Base-by-base conservation (phyloP, 2,888 invertebrate genomes). In the Dynastes tityus region DNA sequence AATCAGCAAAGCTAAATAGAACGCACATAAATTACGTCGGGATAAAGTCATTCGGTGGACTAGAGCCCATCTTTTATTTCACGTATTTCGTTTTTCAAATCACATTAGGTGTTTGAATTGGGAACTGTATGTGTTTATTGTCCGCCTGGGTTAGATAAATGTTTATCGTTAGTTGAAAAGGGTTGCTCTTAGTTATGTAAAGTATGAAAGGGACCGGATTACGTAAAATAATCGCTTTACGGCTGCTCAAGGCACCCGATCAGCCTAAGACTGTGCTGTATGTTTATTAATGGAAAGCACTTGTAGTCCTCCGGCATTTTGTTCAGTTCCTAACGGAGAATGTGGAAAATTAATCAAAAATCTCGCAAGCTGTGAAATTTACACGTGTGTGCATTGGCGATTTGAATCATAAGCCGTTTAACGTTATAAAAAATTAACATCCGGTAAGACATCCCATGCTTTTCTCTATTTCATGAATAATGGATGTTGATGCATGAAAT, bases 401-500 rank as follows among this genome's bases (percentile, higher is more conserved):
- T 22, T 55, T 16, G 22, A 55, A 55, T 55, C 9, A 22, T 55
- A 55, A 22, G 22, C 22, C 55, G 55, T 55, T 22, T 55, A 22
- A 51, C 13, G 27, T 9, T 29, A 51, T 29, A 22, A 68, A 51
- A 51, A 68, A 68, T 40, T 51, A 68, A 51, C 22, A 68, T 68
- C 6, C 29, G 27, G 6, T 67, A 45, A 16, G 51, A 27, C 32
- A 55, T 40, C 11, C 2, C 22, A 58, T 58, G 22, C 37, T 11
- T 40, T 71, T 58, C 55, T 40, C 32, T 53, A 11, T 22, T 58
- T 22, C 37, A 22, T 73, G 58, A 16, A 58, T 58, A 73, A 58
- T 37, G 73, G 22, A 55, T 58, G 58, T 58, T 73, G 58, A 73
- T 73, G 58, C 40, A 16, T 55, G 51, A 37, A 58, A 61, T 73